Conservation (phyloP, 2,888 invertebrate genomes). For the Kuschelorhynchus macadamiae region DNA sequence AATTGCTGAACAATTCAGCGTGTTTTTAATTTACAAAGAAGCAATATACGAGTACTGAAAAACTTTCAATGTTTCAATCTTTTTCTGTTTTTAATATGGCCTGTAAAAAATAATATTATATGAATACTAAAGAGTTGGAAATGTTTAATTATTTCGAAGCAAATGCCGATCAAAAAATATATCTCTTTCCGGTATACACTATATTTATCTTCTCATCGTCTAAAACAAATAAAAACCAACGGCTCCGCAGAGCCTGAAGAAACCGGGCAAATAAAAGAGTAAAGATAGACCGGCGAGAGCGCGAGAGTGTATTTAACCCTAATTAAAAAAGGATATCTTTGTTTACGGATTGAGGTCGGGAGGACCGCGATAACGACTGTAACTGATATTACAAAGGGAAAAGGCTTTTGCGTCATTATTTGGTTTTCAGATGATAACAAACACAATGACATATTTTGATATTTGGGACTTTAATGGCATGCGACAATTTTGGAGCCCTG, state of each 20-base stretch:
- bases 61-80: no score
- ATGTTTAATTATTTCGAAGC: no score
- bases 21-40: no score
- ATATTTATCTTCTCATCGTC: neutral
- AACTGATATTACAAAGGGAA: slow-evolving; percentile 55
- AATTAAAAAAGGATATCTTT: slow-evolving; percentile 59
- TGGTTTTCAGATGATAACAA: slow-evolving; percentile 22
- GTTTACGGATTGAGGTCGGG: slow-evolving; percentile 59
- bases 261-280: slow-evolving; percentile 26
- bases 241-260: slow-evolving; percentile 16
- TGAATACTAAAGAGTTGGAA: no score
- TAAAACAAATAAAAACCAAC: slow-evolving; percentile 16
- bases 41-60: no score
- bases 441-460: slow-evolving; percentile 5
- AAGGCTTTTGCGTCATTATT: slow-evolving; percentile 20
- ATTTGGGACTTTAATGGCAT: slow-evolving; percentile 3
- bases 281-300: slow-evolving; percentile 39
- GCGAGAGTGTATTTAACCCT: slow-evolving; percentile 55
- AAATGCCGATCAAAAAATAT: no score
- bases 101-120: no score
- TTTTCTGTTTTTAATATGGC: no score
- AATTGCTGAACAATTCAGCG: no score
- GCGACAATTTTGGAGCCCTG: neutral
- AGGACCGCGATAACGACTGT: slow-evolving; percentile 55
- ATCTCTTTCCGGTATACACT: no score